Evolutionary conservation across 2,888 invertebrate species (phyloP).

Genomic region (Drosophila acutilabella): DNA sequence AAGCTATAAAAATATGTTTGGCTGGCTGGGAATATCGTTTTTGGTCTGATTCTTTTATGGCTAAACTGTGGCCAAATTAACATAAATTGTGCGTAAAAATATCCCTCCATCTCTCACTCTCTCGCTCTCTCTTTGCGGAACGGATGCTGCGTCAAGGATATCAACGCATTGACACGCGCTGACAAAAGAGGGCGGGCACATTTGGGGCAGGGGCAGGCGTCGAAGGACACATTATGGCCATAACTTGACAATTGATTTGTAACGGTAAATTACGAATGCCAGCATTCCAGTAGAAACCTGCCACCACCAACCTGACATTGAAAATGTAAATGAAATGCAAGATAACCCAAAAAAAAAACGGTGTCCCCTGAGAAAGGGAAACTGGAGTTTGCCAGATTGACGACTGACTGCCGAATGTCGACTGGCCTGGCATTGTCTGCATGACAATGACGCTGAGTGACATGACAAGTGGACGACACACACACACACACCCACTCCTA

Average conservation of each 20-base stretch:
- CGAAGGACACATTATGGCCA: constrained; percentile 38
- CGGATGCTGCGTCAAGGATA: constrained; percentile 39
- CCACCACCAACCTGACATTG: constrained; percentile 42
- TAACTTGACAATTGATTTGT: constrained; percentile 77
- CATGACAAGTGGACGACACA: constrained; percentile 79
- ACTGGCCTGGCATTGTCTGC: constrained; percentile 61
- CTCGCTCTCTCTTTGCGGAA: not conserved
- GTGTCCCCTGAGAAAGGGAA: not conserved
- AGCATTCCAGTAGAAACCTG: constrained; percentile 27
- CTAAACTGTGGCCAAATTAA: constrained; percentile 64
- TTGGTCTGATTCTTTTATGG: constrained; percentile 49
- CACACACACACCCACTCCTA: constrained; percentile 22
- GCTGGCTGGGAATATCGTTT: constrained; percentile 24
- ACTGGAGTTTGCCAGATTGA: constrained; percentile 36
- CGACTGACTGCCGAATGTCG: constrained; percentile 43
- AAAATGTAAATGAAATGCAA: constrained; percentile 62
- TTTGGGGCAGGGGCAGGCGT: constrained; percentile 3
- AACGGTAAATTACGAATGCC: constrained; percentile 75
- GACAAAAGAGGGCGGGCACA: constrained; percentile 8
- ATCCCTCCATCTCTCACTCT: constrained; percentile 18
- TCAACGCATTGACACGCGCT: constrained; percentile 45
- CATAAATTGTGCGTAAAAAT: constrained; percentile 73
- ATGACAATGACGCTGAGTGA: constrained; percentile 76
- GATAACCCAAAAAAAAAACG: constrained; percentile 26
- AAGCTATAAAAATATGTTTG: constrained; percentile 67